A percentile compares a stretch with the other conserved stretches of the same genome.
Conservation (phyloP, 2,113 vertebrate genomes). For the Clinocottus analis region DNA sequence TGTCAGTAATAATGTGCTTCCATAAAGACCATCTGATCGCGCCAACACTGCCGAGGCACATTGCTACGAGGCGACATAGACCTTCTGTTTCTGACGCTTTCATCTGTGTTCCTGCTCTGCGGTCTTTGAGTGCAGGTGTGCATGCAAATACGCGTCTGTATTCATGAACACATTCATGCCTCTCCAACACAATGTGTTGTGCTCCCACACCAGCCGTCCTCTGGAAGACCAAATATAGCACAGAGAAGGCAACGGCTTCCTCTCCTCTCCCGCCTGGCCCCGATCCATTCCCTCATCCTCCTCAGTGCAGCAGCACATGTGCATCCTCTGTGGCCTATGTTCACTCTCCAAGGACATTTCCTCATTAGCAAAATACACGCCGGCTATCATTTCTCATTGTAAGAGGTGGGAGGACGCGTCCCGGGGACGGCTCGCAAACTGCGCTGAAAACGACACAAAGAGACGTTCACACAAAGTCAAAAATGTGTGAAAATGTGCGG, state of each 20-base stretch:
- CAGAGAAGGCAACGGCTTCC: conserved; percentile 77
- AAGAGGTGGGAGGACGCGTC: conserved; percentile 54
- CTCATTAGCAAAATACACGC: conserved; percentile 76
- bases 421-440: conserved; percentile 29
- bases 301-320: conserved; percentile 77
- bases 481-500: conserved; percentile 9
- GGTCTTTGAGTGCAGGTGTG: conserved; percentile 58
- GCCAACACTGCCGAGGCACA: not conserved
- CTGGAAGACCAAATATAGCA: conserved; percentile 80
- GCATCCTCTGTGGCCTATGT: conserved; percentile 68
- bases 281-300: conserved; percentile 77
- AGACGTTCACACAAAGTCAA: conserved; percentile 3
- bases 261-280: conserved; percentile 78
- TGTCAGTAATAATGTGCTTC: conserved; percentile 1
- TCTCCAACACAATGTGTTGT: conserved; percentile 62
- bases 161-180: conserved; percentile 53
- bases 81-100: conserved; percentile 23
- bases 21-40: not conserved
- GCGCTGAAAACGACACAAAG: conserved; percentile 18
- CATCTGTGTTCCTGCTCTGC: conserved; percentile 20
- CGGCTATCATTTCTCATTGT: conserved; percentile 69
- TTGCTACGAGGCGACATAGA: not conserved
- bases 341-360: conserved; percentile 72
- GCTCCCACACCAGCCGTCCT: conserved; percentile 78
- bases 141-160: conserved; percentile 50